Evolutionary conservation across 2,797 vertebrate genomes (phyloP), one percentile per base, ranked within the genome.

Genomic region (Microhierax caerulescens): DNA sequence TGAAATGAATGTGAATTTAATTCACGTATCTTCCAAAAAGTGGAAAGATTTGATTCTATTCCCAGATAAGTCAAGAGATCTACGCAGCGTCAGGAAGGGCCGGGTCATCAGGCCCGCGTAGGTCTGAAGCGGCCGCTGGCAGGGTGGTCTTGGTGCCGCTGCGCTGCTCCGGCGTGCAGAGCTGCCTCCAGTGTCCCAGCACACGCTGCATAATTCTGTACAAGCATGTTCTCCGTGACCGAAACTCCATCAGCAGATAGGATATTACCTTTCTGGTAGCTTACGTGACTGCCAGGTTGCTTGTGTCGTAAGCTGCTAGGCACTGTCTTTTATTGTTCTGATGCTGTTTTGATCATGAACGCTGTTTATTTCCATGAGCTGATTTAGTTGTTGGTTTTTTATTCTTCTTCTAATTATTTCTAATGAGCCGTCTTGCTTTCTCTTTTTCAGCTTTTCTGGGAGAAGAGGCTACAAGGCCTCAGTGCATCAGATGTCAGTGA

Each of bases 401-500:
- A 21, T 36, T 68, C 28, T 50, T 34, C 19, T 30, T 41, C 54
- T 9, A 5, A 13, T 50, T 51, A 18, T 48, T 86, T 53, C 64
- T 90, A 96, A 96, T 54, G 11, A 48, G 53, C 47, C 2, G 25
- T 30, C 85, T 70, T 59, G 64, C 95, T 92, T 94, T 88, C 93
- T 61, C 36, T 82, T 48, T 98, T 97, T 75, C 97, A 99, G 99
- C 98, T 99, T 68, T 99, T 99, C 93, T 99, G 99, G 99, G 99
- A 99, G 98, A 99, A 98, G 97, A 98, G 99, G 89, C 97, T 99
- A 95, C 99, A 99, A 98, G 99, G 99, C 76, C 98, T 99, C 90
- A 98, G 98, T 47, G 98, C 99, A 4, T 99, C 98, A 12, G 99
- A 99, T 72, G 97, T 99, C 92, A 98, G 99, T 13, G 99, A 99